Evolutionary conservation across 2,113 vertebrate genomes (phyloP).

Genomic region (Lycocorax pyrrhopterus): DNA sequence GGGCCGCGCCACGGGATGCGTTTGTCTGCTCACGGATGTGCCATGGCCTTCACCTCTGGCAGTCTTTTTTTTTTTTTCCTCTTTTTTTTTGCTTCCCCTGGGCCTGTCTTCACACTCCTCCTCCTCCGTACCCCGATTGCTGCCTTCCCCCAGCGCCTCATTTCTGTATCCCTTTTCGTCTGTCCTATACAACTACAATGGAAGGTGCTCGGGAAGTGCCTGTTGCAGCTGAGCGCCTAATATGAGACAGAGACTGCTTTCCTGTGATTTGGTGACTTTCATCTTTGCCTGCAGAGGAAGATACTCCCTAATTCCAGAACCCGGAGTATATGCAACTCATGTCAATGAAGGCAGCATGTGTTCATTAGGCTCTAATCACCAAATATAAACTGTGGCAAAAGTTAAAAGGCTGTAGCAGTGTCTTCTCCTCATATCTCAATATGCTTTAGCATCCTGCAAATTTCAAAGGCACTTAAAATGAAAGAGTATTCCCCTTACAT

Average conservation of each 20-base stretch:
- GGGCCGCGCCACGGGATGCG: accelerated
- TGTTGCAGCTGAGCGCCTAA: neutral
- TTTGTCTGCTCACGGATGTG: too few species aligned
- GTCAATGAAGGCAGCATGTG: neutral
- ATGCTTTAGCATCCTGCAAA: neutral
- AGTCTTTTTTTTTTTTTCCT: too few species aligned
- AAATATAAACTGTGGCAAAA: neutral
- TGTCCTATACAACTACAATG: accelerated
- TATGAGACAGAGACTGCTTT: neutral
- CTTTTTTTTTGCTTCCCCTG: accelerated
- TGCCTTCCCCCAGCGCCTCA: neutral
- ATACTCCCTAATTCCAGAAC: neutral
- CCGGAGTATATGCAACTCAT: accelerated
- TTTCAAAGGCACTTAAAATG: neutral
- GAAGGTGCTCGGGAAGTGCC: neutral
- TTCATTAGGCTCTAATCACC: neutral
- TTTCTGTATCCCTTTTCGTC: neutral
- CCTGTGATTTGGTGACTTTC: neutral
- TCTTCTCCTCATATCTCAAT: neutral
- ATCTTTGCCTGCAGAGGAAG: neutral
- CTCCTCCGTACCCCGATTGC: neutral
- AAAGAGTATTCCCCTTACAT: neutral
- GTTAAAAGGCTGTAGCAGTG: neutral
- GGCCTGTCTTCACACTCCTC: neutral
- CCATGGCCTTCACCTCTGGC: neutral